These are phyloP conservation scores for Champsocephalus esox DNA, from an alignment of 2,797 vertebrate genomes.

Conservation along the genomic window DNA sequence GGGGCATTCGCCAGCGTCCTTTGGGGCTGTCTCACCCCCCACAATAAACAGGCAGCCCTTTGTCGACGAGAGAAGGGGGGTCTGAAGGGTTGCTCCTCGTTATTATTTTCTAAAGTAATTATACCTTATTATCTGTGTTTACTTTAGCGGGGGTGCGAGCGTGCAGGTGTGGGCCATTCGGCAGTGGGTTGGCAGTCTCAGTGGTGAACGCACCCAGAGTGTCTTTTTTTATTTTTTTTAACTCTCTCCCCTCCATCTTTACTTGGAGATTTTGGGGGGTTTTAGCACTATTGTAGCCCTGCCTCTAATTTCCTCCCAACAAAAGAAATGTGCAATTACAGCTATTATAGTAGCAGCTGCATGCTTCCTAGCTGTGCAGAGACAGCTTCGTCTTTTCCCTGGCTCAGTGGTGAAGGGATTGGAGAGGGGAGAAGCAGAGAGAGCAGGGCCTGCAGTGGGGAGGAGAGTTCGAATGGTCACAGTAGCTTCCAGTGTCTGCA, in stretches of 20 bases:
- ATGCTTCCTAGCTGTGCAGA: slow-evolving; percentile 86
- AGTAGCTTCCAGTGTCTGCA: slow-evolving; percentile 61
- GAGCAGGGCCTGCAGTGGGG: slow-evolving; percentile 48
- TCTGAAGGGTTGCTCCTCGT: slow-evolving; percentile 82
- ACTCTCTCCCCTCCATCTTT: slow-evolving; percentile 70
- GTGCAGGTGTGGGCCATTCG: slow-evolving; percentile 93
- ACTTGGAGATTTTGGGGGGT: slow-evolving; percentile 86
- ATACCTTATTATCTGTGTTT: slow-evolving; percentile 98
- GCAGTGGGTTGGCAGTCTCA: slow-evolving; percentile 87
- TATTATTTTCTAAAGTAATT: slow-evolving; percentile 98
- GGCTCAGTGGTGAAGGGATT: slow-evolving; percentile 58
- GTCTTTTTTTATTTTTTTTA: slow-evolving; percentile 79
- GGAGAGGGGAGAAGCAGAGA: slow-evolving; percentile 49
- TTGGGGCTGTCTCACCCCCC: slow-evolving; percentile 85
- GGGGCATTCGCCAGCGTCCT: slow-evolving; percentile 81
- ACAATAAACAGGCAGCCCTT: slow-evolving; percentile 92
- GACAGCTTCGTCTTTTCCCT: slow-evolving; percentile 81
- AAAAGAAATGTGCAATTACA: slow-evolving; percentile 97
- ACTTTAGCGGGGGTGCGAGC: slow-evolving; percentile 91
- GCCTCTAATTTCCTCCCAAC: slow-evolving; percentile 93
- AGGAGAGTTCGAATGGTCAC: slow-evolving; percentile 56
- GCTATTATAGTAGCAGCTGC: slow-evolving; percentile 98
- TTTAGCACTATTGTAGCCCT: slow-evolving; percentile 91
- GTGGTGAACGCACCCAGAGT: slow-evolving; percentile 89
- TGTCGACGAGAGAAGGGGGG: slow-evolving; percentile 88